A percentile compares a stretch with the other conserved stretches of the same genome.
Evolutionary conservation across 2,888 invertebrate species (phyloP).

Genomic region (Portevinia maculata): DNA sequence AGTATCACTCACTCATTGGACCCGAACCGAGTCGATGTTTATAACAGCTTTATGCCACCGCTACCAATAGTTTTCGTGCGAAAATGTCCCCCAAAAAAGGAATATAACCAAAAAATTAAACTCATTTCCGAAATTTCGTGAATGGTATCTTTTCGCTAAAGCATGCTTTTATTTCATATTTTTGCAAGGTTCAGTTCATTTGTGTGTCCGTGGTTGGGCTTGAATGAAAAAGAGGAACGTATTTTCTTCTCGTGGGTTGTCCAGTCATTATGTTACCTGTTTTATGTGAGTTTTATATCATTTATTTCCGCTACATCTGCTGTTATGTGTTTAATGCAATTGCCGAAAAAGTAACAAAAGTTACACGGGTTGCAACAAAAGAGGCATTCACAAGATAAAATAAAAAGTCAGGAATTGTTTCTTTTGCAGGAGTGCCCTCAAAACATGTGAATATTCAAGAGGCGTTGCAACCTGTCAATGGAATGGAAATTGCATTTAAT

Average conservation of each 20-base stretch:
- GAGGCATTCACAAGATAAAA: conserved; percentile 9
- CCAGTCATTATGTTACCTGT: conserved; percentile 50
- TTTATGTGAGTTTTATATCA: conserved; percentile 73
- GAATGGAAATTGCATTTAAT: conserved; percentile 68
- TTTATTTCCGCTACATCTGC: conserved; percentile 74
- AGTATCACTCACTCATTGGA: conserved; percentile 53
- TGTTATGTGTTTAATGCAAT: conserved; percentile 44
- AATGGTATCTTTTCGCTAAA: conserved; percentile 45
- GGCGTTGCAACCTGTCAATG: conserved; percentile 71
- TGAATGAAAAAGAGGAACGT: conserved; percentile 2
- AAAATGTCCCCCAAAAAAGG: conserved; percentile 46
- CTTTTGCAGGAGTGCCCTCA: conserved; percentile 46
- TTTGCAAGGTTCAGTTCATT: conserved; percentile 53
- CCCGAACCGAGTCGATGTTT: conserved; percentile 34
- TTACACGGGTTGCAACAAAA: conserved; percentile 40
- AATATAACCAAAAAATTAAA: conserved; percentile 47
- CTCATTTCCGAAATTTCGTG: conserved; percentile 68
- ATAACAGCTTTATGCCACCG: conserved; percentile 21
- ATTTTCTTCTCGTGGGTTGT: conserved; percentile 4
- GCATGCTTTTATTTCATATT: conserved; percentile 21
- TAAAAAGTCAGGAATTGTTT: conserved; percentile 17
- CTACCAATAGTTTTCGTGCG: conserved; percentile 42
- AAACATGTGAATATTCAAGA: conserved; percentile 48
- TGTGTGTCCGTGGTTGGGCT: conserved; percentile 33
- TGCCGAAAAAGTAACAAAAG: conserved; percentile 44